Evolutionary conservation across 1,140 invertebrate genomes (phyloP).

Genomic region (Hestina assimilis): DNA sequence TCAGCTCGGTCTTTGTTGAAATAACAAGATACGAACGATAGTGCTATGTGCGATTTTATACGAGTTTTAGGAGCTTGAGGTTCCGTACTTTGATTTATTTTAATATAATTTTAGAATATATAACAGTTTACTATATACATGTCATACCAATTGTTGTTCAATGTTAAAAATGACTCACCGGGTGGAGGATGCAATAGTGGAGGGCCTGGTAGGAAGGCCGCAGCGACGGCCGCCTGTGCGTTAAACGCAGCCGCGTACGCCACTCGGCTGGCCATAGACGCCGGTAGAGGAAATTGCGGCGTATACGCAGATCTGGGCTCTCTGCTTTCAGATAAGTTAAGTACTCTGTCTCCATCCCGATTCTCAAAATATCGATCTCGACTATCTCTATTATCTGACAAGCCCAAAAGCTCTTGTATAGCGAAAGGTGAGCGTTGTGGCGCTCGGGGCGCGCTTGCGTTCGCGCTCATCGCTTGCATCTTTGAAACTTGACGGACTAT

Average conservation of each 20-base stretch:
- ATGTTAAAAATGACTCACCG: slow-evolving; percentile 66
- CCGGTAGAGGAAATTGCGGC: slow-evolving; percentile 78
- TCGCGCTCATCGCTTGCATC: slow-evolving; percentile 73
- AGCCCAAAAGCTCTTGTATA: slow-evolving; percentile 92
- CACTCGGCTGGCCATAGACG: slow-evolving; percentile 82
- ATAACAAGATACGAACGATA: not conserved
- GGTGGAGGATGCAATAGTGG: slow-evolving; percentile 62
- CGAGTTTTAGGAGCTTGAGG: not conserved
- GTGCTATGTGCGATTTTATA: slow-evolving; percentile 6
- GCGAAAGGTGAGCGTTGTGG: slow-evolving; percentile 94
- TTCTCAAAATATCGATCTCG: slow-evolving; percentile 51
- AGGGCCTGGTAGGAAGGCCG: slow-evolving; percentile 85
- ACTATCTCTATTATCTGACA: slow-evolving; percentile 77
- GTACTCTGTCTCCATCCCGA: slow-evolving; percentile 46
- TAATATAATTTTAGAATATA: not conserved
- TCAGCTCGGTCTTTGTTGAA: not conserved
- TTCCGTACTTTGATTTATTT: not conserved
- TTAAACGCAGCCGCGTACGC: slow-evolving; percentile 92
- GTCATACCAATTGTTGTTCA: no score
- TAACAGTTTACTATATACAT: no score
- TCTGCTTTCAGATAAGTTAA: slow-evolving; percentile 57
- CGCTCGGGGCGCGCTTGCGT: slow-evolving; percentile 64
- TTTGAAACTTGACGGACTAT: slow-evolving; percentile 9
- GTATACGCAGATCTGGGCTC: slow-evolving; percentile 69
- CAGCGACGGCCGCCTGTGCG: slow-evolving; percentile 91